phyloP scores from a whole-genome alignment of 2,797 vertebrate species.

The Scleropages formosus region DNA sequence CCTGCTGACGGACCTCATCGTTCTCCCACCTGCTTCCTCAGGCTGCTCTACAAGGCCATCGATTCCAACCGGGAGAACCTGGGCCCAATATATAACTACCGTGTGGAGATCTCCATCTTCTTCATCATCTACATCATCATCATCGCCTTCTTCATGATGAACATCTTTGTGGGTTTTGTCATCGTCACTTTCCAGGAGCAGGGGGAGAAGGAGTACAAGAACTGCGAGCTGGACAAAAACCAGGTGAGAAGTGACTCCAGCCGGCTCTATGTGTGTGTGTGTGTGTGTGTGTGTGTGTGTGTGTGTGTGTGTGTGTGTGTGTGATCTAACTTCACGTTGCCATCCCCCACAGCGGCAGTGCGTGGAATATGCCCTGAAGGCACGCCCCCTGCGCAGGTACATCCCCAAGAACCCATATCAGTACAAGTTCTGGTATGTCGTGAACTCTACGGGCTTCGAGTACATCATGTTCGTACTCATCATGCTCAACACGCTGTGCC shows the following conservation, averaged over 20 bases:
- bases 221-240: slow-evolving; percentile 99
- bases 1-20: too few relatives aligned
- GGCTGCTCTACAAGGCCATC: slow-evolving; percentile 92
- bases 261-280: neutral
- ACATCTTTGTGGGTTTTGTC: slow-evolving; percentile 98
- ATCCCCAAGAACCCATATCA: slow-evolving; percentile 99
- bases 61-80: slow-evolving; percentile 92
- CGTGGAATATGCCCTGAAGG: slow-evolving; percentile 96
- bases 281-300: neutral
- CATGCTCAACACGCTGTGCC: slow-evolving; percentile 97
- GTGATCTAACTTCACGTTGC: neutral
- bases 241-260: slow-evolving; percentile 73
- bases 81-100: slow-evolving; percentile 94
- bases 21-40: slow-evolving; percentile 46
- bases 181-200: slow-evolving; percentile 99
- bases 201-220: slow-evolving; percentile 98
- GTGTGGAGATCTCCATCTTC: slow-evolving; percentile 97
- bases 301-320: neutral
- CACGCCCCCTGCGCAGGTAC: slow-evolving; percentile 89
- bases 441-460: slow-evolving; percentile 96
- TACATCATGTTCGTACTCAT: slow-evolving; percentile 99
- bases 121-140: slow-evolving; percentile 99
- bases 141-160: slow-evolving; percentile 99
- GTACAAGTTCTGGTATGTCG: slow-evolving; percentile 99
- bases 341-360: slow-evolving; percentile 82